Evolutionary conservation across 2,888 invertebrate genomes (phyloP).

Genomic region (Cheilosia vernalis): DNA sequence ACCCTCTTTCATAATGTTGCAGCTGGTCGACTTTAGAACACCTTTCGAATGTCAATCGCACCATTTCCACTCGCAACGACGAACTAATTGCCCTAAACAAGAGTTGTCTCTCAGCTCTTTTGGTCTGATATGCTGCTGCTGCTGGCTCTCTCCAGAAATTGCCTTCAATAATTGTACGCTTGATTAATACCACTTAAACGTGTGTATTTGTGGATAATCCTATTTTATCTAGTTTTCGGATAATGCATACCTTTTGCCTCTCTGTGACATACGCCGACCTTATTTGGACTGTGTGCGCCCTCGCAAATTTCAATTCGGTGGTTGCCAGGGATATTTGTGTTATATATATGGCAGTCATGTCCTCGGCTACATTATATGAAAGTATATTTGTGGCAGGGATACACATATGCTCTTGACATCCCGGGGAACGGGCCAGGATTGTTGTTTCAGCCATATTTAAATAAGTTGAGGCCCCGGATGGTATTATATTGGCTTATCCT

Average conservation of each 20-base stretch:
- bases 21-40: too few relatives aligned
- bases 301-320: conserved; percentile 43
- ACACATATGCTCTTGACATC: conserved; percentile 62
- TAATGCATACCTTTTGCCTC: conserved; percentile 46
- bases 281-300: conserved; percentile 49
- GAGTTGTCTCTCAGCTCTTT: conserved; percentile 54
- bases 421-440: conserved; percentile 60
- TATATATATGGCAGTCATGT: conserved; percentile 22
- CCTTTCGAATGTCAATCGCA: background rate
- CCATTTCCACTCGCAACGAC: conserved; percentile 37
- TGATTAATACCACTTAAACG: conserved; percentile 73
- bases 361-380: conserved; percentile 38
- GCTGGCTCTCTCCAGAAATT: conserved; percentile 46
- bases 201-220: conserved; percentile 73
- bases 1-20: too few relatives aligned
- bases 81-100: conserved; percentile 66
- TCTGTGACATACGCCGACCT: conserved; percentile 53
- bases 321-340: conserved; percentile 50
- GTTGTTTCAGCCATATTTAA: conserved; percentile 75
- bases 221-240: conserved; percentile 70
- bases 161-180: conserved; percentile 67
- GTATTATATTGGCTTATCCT: conserved; percentile 74
- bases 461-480: conserved; percentile 72
- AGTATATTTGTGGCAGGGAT: conserved; percentile 48
- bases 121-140: background rate